Conservation (phyloP, 2,888 invertebrate species). For the Malacosoma neustria region DNA sequence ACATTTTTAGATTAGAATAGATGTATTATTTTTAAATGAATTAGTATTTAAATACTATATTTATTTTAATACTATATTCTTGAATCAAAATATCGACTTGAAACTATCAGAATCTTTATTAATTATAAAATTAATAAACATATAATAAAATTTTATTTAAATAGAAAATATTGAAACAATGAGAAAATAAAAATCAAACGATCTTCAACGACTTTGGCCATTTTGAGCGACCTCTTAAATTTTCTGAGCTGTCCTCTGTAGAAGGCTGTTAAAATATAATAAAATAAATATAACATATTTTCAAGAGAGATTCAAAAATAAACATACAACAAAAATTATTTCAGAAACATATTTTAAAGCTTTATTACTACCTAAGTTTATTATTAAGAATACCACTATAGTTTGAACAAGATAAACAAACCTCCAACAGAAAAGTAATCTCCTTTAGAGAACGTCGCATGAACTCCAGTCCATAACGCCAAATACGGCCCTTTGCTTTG, state of each 20-base stretch:
- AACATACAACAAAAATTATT: conserved; percentile 1
- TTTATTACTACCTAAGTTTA: neutral
- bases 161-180: neutral
- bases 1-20: too few relatives aligned
- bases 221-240: too few relatives aligned
- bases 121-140: neutral
- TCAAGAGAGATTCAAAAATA: conserved; percentile 1
- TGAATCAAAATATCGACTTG: too few relatives aligned
- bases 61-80: too few relatives aligned
- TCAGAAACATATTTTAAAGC: neutral
- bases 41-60: too few relatives aligned
- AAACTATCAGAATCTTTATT: too few relatives aligned
- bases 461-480: conserved; percentile 23
- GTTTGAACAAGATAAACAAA: neutral
- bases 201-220: too few relatives aligned
- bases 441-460: conserved; percentile 26
- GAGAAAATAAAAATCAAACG: conserved; percentile 6
- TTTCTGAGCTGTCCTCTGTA: too few relatives aligned
- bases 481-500: conserved; percentile 1
- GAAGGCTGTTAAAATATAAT: too few relatives aligned
- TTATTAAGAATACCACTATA: neutral
- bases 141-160: neutral
- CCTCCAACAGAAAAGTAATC: conserved; percentile 28
- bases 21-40: too few relatives aligned
- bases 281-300: too few relatives aligned